Conservation (phyloP, 1,140 invertebrate species). For the Drosophila nannoptera region DNA sequence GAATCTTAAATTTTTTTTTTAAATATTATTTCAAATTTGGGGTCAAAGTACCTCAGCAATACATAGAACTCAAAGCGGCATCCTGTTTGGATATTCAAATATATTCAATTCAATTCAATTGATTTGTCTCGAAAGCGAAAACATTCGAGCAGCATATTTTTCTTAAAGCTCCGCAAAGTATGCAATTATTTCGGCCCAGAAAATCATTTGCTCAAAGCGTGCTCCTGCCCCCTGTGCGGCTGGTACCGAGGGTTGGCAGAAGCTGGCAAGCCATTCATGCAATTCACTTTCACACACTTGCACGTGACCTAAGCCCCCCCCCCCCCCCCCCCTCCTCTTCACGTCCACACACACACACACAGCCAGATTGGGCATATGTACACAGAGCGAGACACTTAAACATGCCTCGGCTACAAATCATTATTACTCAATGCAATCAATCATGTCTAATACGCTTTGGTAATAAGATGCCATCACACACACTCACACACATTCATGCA, state of each 20-base stretch:
- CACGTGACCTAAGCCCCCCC: constrained; percentile 44
- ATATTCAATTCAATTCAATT: not conserved
- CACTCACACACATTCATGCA: constrained; percentile 27
- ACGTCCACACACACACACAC: constrained; percentile 17
- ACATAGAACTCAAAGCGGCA: too few relatives aligned
- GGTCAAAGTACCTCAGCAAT: too few relatives aligned
- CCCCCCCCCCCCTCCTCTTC: constrained; percentile 3
- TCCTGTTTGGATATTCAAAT: too few relatives aligned
- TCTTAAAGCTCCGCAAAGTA: constrained; percentile 2
- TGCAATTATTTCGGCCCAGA: constrained; percentile 2
- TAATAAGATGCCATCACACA: constrained; percentile 71
- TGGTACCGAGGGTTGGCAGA: too few relatives aligned
- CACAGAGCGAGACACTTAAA: constrained; percentile 37
- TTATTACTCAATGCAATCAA: constrained; percentile 76
- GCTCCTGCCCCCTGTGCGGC: constrained; percentile 16
- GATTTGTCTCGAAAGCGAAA: not conserved
- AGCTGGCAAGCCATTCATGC: constrained; percentile 49
- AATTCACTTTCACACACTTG: constrained; percentile 66
- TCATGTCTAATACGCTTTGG: constrained; percentile 76
- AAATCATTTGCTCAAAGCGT: constrained; percentile 21
- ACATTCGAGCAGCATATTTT: not conserved
- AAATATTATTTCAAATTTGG: too few relatives aligned
- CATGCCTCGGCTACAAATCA: constrained; percentile 61
- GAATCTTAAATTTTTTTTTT: too few relatives aligned
- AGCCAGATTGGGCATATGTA: constrained; percentile 8